Conservation (phyloP, 2,888 invertebrate species). For the Apamea crenata region DNA sequence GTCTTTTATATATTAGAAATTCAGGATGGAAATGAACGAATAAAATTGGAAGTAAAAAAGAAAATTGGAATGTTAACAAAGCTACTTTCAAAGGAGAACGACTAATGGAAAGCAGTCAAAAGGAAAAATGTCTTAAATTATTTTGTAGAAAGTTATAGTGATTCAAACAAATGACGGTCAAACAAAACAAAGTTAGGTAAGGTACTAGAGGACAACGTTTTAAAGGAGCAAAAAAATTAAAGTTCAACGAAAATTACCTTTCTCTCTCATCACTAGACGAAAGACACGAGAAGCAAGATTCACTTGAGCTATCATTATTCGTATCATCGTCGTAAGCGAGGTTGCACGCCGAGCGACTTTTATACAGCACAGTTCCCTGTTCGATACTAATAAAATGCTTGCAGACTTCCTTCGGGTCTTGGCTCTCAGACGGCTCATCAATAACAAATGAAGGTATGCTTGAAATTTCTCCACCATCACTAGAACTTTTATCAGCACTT, state of each 20-base stretch:
- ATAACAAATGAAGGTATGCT: slow-evolving; percentile 82
- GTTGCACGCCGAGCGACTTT: slow-evolving; percentile 81
- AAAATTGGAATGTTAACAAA: neutral
- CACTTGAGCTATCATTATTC: slow-evolving; percentile 78
- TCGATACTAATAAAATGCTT: slow-evolving; percentile 81
- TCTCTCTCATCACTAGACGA: slow-evolving; percentile 80
- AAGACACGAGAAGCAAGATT: slow-evolving; percentile 80
- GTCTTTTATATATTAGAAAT: neutral
- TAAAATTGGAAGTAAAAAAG: neutral
- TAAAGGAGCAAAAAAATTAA: slow-evolving; percentile 13
- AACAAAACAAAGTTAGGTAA: neutral
- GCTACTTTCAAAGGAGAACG: neutral
- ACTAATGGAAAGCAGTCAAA: neutral
- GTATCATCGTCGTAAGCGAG: slow-evolving; percentile 76
- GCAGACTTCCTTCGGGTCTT: slow-evolving; percentile 76
- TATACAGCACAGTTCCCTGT: slow-evolving; percentile 77
- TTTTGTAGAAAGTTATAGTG: neutral
- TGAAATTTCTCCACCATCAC: slow-evolving; percentile 66
- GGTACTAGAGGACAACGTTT: neutral
- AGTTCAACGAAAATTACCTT: slow-evolving; percentile 73
- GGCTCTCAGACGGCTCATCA: slow-evolving; percentile 73
- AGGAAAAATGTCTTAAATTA: neutral
- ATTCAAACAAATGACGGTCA: slow-evolving; percentile 15
- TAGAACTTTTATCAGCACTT: slow-evolving; percentile 67
- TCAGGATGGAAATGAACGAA: neutral